Conservation (phyloP, 2,113 vertebrate genomes). For the Oreotrochilus melanogaster region DNA sequence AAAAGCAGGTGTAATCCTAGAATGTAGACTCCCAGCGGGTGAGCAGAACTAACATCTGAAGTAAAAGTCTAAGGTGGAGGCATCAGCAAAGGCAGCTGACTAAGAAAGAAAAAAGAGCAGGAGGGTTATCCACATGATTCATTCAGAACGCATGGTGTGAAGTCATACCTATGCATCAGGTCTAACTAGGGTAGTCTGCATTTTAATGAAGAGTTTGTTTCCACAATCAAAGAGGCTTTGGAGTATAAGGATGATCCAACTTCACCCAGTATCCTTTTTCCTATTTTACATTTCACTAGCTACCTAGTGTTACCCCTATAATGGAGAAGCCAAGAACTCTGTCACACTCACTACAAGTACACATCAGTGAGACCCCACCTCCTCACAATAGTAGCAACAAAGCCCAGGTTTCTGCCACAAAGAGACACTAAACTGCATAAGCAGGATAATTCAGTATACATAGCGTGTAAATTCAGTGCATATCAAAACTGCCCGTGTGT, state of each 20-base stretch:
- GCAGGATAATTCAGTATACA: not conserved
- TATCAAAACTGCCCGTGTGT: not conserved
- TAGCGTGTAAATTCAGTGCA: not conserved
- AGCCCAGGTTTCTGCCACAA: not conserved
- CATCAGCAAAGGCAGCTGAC: not conserved
- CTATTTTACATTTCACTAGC: not conserved
- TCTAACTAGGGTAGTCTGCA: not conserved
- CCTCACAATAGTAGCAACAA: not conserved
- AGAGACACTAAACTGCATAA: not conserved
- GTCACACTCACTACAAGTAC: not conserved
- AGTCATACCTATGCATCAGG: not conserved
- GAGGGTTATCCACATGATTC: not conserved
- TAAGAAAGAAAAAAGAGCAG: not conserved
- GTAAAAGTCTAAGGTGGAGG: not conserved
- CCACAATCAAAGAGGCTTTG: rapidly evolving
- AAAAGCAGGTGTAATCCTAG: not conserved
- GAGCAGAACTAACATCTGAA: not conserved
- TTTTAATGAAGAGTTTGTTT: not conserved
- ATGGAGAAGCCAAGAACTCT: not conserved
- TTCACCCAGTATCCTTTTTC: not conserved
- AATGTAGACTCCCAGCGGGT: not conserved
- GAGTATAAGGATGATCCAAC: not conserved
- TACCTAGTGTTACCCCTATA: not conserved
- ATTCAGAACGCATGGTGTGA: not conserved
- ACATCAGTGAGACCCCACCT: not conserved